A percentile compares a stretch with the other conserved stretches of the same genome.
phyloP scores from a whole-genome alignment of 1,140 invertebrate genomes.

The Kradibia gibbosae region DNA sequence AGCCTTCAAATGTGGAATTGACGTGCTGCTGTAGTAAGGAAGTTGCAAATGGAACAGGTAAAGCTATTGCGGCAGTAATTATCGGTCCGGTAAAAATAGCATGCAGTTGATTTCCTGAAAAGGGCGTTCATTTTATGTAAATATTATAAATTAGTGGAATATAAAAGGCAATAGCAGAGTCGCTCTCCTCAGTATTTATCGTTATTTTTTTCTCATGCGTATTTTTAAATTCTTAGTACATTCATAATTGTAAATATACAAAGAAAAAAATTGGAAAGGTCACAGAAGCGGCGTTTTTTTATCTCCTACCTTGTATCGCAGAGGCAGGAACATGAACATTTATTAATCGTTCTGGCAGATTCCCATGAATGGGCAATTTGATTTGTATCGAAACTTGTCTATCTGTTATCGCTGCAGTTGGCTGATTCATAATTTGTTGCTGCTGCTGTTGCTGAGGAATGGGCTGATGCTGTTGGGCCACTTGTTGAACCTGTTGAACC shows the following conservation, averaged over 20 bases:
- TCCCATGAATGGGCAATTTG: slow-evolving; percentile 82
- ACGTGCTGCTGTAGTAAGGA: slow-evolving; percentile 89
- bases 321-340: slow-evolving; percentile 89
- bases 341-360: slow-evolving; percentile 79
- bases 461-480: slow-evolving; percentile 56
- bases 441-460: slow-evolving; percentile 56
- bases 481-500: slow-evolving; percentile 23
- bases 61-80: slow-evolving; percentile 87
- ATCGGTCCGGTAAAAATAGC: slow-evolving; percentile 85
- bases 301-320: slow-evolving; percentile 78
- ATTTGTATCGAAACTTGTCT: slow-evolving; percentile 76
- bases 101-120: slow-evolving; percentile 75
- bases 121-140: too few relatives aligned
- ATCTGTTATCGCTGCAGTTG: slow-evolving; percentile 61
- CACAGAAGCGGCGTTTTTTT: neutral
- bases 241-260: too few relatives aligned
- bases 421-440: slow-evolving; percentile 62
- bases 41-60: slow-evolving; percentile 84
- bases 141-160: too few relatives aligned
- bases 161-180: too few relatives aligned
- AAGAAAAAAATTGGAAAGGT: too few relatives aligned
- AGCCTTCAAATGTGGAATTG: slow-evolving; percentile 81
- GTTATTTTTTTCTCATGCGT: too few relatives aligned
- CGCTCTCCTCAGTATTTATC: too few relatives aligned
- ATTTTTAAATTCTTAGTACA: too few relatives aligned